Conservation (phyloP, 2,797 vertebrate species). For the Monodelphis domestica region DNA sequence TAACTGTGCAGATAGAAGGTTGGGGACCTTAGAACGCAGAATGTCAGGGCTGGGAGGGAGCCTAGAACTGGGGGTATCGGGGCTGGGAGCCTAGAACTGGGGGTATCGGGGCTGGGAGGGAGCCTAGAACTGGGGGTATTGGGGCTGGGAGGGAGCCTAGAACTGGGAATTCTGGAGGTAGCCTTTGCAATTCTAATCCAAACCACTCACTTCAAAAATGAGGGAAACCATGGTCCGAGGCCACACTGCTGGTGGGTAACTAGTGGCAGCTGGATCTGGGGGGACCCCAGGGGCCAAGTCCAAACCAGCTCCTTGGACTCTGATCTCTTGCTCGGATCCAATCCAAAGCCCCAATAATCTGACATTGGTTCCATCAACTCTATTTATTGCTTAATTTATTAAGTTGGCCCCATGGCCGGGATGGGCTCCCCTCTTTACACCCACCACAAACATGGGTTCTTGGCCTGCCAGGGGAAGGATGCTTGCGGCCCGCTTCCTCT, state of each 20-base stretch:
- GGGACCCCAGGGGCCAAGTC: neutral
- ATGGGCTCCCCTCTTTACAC: slow-evolving; percentile 27
- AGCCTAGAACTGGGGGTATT: rapidly evolving
- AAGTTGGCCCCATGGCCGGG: slow-evolving; percentile 57
- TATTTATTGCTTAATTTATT: slow-evolving; percentile 83
- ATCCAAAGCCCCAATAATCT: slow-evolving; percentile 22
- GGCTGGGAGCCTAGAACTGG: neutral
- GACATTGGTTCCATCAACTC: slow-evolving; percentile 47
- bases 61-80: rapidly evolving
- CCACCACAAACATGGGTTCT: slow-evolving; percentile 1
- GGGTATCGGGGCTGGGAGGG: neutral
- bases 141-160: rapidly evolving
- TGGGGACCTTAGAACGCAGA: neutral
- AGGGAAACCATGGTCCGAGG: neutral
- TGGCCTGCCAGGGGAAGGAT: neutral
- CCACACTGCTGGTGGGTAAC: neutral
- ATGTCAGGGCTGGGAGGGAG: neutral
- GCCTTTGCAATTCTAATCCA: neutral
- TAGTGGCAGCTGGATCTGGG: neutral
- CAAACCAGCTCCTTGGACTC: neutral
- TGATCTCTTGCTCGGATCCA: neutral
- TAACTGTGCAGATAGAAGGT: no score
- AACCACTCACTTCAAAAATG: neutral
- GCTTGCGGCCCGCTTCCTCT: neutral
- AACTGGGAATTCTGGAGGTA: neutral